Percentiles rank a stretch among this genome's conserved stretches.
Conservation (phyloP, 2,797 vertebrate species). For the Myotis pilosus region DNA sequence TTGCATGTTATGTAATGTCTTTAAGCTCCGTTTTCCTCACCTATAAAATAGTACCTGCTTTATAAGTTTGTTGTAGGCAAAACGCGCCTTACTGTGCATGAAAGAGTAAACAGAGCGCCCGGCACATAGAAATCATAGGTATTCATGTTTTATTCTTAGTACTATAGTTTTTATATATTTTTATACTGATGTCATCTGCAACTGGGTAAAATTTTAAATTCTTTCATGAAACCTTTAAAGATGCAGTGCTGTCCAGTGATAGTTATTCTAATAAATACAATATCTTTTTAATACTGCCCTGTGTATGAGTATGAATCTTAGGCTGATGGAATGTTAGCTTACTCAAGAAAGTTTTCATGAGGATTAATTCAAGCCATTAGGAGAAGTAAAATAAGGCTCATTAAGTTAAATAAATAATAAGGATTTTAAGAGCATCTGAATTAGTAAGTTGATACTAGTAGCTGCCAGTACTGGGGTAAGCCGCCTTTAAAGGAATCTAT, state of each 20-base stretch:
- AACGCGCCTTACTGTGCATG: background rate
- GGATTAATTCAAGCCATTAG: background rate
- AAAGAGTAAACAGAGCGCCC: background rate
- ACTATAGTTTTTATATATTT: background rate
- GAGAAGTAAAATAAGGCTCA: background rate
- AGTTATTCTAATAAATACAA: background rate
- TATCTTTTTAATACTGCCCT: background rate
- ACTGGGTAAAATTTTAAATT: background rate
- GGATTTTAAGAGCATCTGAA: background rate
- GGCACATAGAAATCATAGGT: background rate
- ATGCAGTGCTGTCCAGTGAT: background rate
- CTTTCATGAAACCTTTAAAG: slow-evolving; percentile 15
- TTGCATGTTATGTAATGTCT: background rate
- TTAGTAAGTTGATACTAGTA: background rate
- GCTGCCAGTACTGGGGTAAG: background rate
- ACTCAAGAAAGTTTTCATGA: background rate
- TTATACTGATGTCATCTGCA: background rate
- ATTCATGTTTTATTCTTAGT: background rate
- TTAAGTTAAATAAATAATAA: background rate
- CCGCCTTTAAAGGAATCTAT: background rate
- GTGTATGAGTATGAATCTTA: background rate
- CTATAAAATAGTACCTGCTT: background rate
- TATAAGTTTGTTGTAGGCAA: background rate
- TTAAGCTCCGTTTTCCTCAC: background rate
- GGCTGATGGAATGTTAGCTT: background rate